Evolutionary conservation across 2,113 vertebrate genomes (phyloP).

Genomic region (Petromus typicus): DNA sequence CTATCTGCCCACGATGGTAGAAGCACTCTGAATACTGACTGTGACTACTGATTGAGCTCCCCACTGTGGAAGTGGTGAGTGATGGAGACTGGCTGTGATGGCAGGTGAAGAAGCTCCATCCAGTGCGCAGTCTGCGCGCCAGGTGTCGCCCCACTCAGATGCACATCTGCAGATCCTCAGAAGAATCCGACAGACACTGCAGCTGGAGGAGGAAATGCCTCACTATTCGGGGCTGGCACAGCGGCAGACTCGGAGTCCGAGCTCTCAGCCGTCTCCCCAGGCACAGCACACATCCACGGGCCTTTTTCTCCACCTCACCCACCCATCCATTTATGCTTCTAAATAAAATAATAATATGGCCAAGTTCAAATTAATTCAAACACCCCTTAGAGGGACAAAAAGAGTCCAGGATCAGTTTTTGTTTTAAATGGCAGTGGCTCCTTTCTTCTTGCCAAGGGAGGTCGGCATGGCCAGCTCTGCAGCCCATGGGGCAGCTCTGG

Average conservation of each 20-base stretch:
- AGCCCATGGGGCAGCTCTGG: rapidly evolving
- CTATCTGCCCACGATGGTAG: rapidly evolving
- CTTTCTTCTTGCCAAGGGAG: conserved; percentile 25
- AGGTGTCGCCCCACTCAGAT: rapidly evolving
- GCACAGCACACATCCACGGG: neutral
- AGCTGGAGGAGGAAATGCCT: rapidly evolving
- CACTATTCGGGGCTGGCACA: neutral
- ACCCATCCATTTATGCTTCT: neutral
- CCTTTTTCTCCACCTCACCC: neutral
- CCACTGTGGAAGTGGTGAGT: neutral
- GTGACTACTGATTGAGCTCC: neutral
- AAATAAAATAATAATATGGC: neutral
- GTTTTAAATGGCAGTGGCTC: conserved; percentile 37
- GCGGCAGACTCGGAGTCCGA: rapidly evolving
- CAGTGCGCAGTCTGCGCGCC: neutral
- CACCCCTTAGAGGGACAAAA: neutral
- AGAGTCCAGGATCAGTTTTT: conserved; percentile 34
- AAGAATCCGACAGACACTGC: neutral
- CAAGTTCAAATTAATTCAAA: neutral
- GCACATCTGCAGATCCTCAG: neutral
- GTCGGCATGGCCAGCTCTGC: neutral
- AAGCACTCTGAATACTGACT: too few species aligned
- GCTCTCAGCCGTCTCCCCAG: neutral
- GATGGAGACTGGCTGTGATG: too few species aligned
- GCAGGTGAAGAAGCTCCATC: neutral